A percentile compares a stretch with the other conserved stretches of the same genome.
Conservation (phyloP, 2,113 vertebrate genomes). For the Pedetes capensis region DNA sequence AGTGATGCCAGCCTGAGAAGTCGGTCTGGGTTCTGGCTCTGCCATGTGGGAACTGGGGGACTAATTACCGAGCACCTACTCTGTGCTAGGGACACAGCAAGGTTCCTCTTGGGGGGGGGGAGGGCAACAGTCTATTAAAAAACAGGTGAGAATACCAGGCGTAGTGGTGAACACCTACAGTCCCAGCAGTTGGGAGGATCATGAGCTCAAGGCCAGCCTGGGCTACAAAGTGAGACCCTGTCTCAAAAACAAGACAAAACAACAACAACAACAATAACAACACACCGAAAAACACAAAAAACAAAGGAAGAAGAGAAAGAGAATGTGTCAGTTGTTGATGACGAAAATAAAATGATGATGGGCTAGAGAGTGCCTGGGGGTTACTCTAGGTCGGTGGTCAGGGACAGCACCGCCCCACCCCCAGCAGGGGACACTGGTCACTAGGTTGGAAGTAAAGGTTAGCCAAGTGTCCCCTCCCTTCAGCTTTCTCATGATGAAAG, state of each 20-base stretch:
- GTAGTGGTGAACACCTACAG: too few species aligned
- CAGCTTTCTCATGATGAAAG: not conserved
- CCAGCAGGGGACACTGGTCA: not conserved
- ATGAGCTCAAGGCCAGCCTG: not conserved
- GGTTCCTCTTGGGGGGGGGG: not conserved
- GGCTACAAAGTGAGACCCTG: too few species aligned
- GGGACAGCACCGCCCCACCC: rapidly evolving
- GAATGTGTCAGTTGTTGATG: not conserved
- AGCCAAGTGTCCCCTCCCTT: not conserved
- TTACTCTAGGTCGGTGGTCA: not conserved
- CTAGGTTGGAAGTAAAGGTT: not conserved
- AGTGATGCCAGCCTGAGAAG: not conserved
- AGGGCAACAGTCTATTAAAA: not conserved
- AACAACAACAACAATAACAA: too few species aligned
- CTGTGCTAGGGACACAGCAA: not conserved
- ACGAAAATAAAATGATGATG: not conserved
- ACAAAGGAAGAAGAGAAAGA: not conserved
- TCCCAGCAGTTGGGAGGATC: not conserved
- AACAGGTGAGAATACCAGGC: too few species aligned
- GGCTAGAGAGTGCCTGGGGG: not conserved
- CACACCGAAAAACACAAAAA: too few species aligned
- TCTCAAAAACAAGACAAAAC: too few species aligned
- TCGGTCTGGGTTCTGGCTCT: not conserved
- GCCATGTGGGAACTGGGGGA: not conserved
- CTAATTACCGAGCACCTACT: not conserved